Conservation (phyloP, 2,113 vertebrate species). For the Talpa occidentalis region DNA sequence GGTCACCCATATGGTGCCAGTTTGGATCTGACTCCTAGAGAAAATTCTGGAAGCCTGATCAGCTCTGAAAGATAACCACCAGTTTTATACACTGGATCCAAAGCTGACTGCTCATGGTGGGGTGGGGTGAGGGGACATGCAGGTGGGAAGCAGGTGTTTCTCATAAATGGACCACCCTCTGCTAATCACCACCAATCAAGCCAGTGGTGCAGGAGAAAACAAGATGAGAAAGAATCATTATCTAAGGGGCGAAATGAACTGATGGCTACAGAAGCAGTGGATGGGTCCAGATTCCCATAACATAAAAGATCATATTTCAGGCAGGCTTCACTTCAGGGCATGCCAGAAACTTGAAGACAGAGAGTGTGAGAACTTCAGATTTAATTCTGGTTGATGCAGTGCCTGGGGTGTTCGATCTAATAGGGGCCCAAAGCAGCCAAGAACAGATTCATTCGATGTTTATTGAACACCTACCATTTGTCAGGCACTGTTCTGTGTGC, state of each 20-base stretch:
- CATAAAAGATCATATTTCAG: conserved; percentile 17
- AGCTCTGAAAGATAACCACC: conserved; percentile 80
- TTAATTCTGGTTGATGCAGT: background rate
- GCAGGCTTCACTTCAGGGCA: conserved; percentile 38
- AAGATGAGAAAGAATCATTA: conserved; percentile 62
- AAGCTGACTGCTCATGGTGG: conserved; percentile 37
- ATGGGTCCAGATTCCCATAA: background rate
- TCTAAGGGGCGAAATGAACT: conserved; percentile 35
- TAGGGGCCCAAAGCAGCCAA: background rate
- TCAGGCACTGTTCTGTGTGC: background rate
- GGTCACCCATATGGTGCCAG: conserved; percentile 86
- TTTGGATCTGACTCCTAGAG: conserved; percentile 79
- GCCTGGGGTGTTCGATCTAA: background rate
- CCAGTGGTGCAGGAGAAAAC: conserved; percentile 41
- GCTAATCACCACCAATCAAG: conserved; percentile 65
- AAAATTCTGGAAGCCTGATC: conserved; percentile 61
- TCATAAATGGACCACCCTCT: conserved; percentile 22
- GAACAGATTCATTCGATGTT: background rate
- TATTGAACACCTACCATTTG: background rate
- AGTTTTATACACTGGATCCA: conserved; percentile 56
- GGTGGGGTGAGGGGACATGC: background rate
- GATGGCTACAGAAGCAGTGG: background rate
- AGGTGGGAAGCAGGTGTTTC: conserved; percentile 70
- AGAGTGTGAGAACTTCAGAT: background rate
- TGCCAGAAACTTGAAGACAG: conserved; percentile 22